Base-by-base conservation (phyloP, 1,140 invertebrate genomes). In the Anoplolepis gracilipes region DNA sequence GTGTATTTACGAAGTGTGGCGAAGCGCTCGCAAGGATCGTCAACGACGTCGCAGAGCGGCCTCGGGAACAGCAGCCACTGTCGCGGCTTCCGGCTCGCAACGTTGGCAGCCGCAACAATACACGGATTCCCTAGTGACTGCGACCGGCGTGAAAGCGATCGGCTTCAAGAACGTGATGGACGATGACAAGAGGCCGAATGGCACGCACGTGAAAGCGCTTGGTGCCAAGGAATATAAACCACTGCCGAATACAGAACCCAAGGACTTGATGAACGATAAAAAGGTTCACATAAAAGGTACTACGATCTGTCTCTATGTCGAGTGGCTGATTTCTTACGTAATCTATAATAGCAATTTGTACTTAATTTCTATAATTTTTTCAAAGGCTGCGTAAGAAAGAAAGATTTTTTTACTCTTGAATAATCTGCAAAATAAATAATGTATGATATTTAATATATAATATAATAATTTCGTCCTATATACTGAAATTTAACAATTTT, bases 1-100 rank as follows among this genome's bases (percentile, higher is more conserved):
- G 61, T 96, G 96, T 88, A 95, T 94, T 85, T 96, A 96, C 86
- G 96, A 97, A 90, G 95, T 97, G 4, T 92, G 92, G 90, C 89
- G 94, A 39, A 94, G 95, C 36, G 97, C 95, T 25, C 95, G 94
- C 13, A 96, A 95, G 16, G 94, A 93, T 30, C 95, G 93, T 42
- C 96, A 96, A 72, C 96, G 95, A 10, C 94, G 91, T 95, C 95
- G 36, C 93, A 92, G 78, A 93, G 92, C 25, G 91, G 88, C 42
- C 78, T 92, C 86, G 92, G 86, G 76, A 85, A 88, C 70, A 13
- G 86, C 46, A 1, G 90, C 91, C 10, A 90, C 92, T 0, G 64
- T 89, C 0, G 61, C 62, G 16, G 8, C 88, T 8, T 93, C 93
- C 49, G 90, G 85, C 19, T 93, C 94, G 1, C 93, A 94, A 30